Conservation (phyloP, 2,113 vertebrate species). For the Ictalurus furcatus region DNA sequence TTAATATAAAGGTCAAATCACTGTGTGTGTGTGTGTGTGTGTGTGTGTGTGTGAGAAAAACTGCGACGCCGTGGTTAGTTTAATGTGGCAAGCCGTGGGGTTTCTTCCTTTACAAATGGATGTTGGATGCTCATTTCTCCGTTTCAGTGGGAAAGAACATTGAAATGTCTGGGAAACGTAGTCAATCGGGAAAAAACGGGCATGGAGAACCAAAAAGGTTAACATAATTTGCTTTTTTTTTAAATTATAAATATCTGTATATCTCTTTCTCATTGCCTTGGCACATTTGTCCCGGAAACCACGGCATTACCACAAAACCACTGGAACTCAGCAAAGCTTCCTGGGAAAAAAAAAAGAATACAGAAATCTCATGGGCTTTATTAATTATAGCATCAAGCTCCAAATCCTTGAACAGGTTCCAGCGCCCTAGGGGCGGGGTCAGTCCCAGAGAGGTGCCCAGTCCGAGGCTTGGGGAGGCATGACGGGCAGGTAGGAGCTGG, state of each 20-base stretch:
- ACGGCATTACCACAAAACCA: slow-evolving; percentile 6
- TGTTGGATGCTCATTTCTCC: not conserved
- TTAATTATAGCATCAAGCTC: slow-evolving; percentile 59
- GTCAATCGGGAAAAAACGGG: not conserved
- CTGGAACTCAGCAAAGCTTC: slow-evolving; percentile 46
- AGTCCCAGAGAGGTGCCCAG: slow-evolving; percentile 53
- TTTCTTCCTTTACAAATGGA: slow-evolving; percentile 1
- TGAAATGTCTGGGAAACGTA: not conserved
- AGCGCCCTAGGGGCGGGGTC: slow-evolving; percentile 53
- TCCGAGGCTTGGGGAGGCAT: slow-evolving; percentile 52
- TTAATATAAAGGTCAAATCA: slow-evolving; percentile 33
- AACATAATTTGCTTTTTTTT: not conserved
- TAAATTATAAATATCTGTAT: slow-evolving; percentile 22
- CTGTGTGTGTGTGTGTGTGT: slow-evolving; percentile 5
- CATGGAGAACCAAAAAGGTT: slow-evolving; percentile 10
- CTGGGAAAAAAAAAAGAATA: slow-evolving; percentile 43
- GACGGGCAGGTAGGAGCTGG: slow-evolving; percentile 49
- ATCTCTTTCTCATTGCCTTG: not conserved
- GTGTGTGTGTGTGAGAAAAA: slow-evolving; percentile 12
- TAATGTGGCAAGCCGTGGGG: not conserved
- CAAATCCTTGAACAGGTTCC: slow-evolving; percentile 60
- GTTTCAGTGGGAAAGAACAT: slow-evolving; percentile 11
- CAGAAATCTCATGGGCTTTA: slow-evolving; percentile 40
- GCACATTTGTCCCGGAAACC: not conserved
- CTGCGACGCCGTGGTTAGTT: not conserved